These are phyloP conservation scores for Chanos chanos DNA, from an alignment of 2,797 vertebrate genomes.

Conservation along the genomic window DNA sequence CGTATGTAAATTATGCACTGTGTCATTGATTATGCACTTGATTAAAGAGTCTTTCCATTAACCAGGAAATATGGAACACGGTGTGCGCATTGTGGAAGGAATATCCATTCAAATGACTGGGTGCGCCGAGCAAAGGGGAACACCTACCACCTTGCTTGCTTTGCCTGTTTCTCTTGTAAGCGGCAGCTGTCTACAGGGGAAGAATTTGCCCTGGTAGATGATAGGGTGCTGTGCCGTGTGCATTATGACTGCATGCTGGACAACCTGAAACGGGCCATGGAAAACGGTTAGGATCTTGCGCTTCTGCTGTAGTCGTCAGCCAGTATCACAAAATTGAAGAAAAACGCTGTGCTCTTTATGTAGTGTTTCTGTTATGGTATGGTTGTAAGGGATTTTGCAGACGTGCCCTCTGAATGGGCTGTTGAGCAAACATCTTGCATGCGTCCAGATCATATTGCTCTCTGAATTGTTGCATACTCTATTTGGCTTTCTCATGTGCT, in stretches of 20 bases:
- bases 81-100: slow-evolving; percentile 92
- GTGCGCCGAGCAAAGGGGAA: slow-evolving; percentile 89
- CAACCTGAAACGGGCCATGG: slow-evolving; percentile 85
- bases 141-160: slow-evolving; percentile 93
- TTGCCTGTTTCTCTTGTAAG: slow-evolving; percentile 93
- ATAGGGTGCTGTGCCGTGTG: slow-evolving; percentile 86
- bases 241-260: slow-evolving; percentile 93
- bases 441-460: not conserved
- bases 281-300: slow-evolving; percentile 75
- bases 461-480: not conserved
- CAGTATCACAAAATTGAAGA: too few relatives aligned
- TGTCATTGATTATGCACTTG: not conserved
- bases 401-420: too few relatives aligned
- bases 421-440: too few relatives aligned
- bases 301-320: not conserved
- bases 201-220: slow-evolving; percentile 91
- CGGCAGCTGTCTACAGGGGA: slow-evolving; percentile 92
- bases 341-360: too few relatives aligned
- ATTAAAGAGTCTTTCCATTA: not conserved
- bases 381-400: too few relatives aligned
- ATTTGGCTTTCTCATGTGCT: not conserved
- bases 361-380: not conserved
- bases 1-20: too few relatives aligned
- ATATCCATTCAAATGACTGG: slow-evolving; percentile 94
- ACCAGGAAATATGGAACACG: slow-evolving; percentile 89